Conservation (phyloP, 2,113 vertebrate genomes). For the Struthidea cinerea region DNA sequence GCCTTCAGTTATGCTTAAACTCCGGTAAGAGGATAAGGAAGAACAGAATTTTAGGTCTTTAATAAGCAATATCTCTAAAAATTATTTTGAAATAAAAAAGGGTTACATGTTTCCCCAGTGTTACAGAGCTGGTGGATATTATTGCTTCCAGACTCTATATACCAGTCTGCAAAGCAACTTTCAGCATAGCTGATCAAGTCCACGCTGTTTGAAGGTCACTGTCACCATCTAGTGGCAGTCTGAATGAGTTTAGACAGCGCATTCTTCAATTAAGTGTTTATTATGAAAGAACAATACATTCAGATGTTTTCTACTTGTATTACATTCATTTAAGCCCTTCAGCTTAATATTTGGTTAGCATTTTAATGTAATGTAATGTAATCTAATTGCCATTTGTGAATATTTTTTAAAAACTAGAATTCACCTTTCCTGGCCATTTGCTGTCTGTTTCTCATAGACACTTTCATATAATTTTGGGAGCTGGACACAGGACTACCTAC, state of each 20-base stretch:
- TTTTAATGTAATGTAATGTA: not conserved
- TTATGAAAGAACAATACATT: not conserved
- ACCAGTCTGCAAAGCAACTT: not conserved
- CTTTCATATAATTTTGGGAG: not conserved
- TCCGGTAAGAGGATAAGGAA: not conserved
- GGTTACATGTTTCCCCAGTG: not conserved
- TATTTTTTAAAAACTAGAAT: not conserved
- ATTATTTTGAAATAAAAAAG: not conserved
- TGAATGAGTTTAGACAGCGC: not conserved
- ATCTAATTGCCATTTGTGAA: not conserved
- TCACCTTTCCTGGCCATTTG: not conserved
- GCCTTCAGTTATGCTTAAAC: not conserved
- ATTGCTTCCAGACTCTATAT: not conserved
- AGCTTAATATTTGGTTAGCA: not conserved
- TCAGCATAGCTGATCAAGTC: not conserved
- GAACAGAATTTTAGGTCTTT: not conserved
- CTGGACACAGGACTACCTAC: too few relatives aligned
- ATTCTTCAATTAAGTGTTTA: not conserved
- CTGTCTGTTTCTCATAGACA: fast-evolving
- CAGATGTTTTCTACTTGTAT: fast-evolving
- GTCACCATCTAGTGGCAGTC: constrained; percentile 35
- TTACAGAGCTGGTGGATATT: not conserved
- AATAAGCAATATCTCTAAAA: not conserved
- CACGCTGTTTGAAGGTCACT: not conserved
- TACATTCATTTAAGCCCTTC: not conserved